phyloP scores from a whole-genome alignment of 1,140 invertebrate species.

The Helicoverpa armigera region DNA sequence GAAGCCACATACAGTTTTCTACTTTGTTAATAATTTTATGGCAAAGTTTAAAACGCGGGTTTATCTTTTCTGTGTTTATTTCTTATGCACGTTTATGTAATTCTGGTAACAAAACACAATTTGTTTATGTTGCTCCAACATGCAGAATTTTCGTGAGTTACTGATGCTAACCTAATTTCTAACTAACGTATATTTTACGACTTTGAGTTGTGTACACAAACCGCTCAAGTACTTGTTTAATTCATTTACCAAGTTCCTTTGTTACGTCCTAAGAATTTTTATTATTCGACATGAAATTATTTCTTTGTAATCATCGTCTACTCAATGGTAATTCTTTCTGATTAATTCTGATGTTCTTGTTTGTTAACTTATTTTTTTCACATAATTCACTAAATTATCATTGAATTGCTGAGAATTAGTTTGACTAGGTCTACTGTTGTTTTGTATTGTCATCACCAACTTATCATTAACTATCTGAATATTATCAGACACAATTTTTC shows the following conservation, averaged over 20 bases:
- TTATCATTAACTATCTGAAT: not conserved
- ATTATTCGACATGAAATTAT: no score
- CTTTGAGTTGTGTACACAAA: slow-evolving; percentile 27
- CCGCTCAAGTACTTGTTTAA: not conserved
- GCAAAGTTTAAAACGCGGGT: slow-evolving; percentile 39
- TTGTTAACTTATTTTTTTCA: no score
- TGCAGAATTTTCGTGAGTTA: slow-evolving; percentile 24
- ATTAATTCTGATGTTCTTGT: no score
- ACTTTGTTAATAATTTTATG: slow-evolving; percentile 61
- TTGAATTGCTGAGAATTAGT: no score
- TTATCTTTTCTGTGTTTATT: slow-evolving; percentile 48
- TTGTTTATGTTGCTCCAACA: slow-evolving; percentile 30
- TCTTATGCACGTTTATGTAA: slow-evolving; percentile 49
- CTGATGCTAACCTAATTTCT: slow-evolving; percentile 33
- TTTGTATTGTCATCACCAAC: no score
- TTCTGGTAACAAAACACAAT: slow-evolving; percentile 41
- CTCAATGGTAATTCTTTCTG: no score
- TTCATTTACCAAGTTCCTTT: not conserved
- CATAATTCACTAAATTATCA: no score
- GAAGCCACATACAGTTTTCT: slow-evolving; percentile 68
- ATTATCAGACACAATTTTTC: not conserved
- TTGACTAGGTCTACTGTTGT: no score
- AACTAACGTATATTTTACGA: slow-evolving; percentile 24
- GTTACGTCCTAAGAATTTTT: not conserved
- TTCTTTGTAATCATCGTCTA: no score